A percentile compares a stretch with the other conserved stretches of the same genome.
phyloP scores from a whole-genome alignment of 2,888 invertebrate species.

The Chirona hameri region DNA sequence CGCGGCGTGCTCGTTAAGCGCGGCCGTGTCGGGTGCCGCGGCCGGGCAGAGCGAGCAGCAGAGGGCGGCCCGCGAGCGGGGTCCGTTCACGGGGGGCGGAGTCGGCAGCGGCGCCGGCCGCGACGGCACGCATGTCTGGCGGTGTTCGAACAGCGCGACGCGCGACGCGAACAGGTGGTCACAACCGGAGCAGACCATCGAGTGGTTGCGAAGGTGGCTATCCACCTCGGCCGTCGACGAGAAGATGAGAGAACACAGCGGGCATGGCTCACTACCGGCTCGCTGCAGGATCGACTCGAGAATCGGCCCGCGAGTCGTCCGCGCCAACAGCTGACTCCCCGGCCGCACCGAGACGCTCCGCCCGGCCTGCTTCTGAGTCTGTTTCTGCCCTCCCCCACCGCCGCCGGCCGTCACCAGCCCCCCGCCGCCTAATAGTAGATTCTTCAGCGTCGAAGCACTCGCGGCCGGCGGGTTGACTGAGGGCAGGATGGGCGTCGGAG shows the following conservation, averaged over 20 bases:
- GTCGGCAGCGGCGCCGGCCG: not conserved
- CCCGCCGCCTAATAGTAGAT: not conserved
- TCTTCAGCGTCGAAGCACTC: not conserved
- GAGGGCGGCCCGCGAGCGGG: not conserved
- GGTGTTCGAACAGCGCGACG: conserved; percentile 13
- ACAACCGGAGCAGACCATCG: conserved; percentile 1
- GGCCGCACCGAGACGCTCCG: not conserved
- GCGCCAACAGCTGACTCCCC: not conserved
- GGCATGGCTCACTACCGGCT: not conserved
- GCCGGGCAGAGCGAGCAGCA: not conserved
- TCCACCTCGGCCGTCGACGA: not conserved
- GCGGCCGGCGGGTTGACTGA: not conserved
- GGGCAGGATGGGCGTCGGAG: not conserved
- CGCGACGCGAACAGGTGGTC: conserved; percentile 12
- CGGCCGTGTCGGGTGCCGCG: too few relatives aligned
- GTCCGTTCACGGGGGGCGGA: not conserved
- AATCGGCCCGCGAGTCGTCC: not conserved
- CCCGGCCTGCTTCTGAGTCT: not conserved
- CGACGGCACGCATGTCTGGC: not conserved
- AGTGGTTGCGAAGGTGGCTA: conserved; percentile 1
- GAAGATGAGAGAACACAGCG: conserved; percentile 12
- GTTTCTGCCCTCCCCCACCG: too few relatives aligned
- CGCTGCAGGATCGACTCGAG: conserved; percentile 26
- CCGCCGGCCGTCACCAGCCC: not conserved
- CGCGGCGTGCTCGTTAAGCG: conserved; percentile 5